Evolutionary conservation across 2,113 vertebrate species (phyloP), one percentile per base, ranked within the genome.

Genomic region (Pachycephala philippinensis): DNA sequence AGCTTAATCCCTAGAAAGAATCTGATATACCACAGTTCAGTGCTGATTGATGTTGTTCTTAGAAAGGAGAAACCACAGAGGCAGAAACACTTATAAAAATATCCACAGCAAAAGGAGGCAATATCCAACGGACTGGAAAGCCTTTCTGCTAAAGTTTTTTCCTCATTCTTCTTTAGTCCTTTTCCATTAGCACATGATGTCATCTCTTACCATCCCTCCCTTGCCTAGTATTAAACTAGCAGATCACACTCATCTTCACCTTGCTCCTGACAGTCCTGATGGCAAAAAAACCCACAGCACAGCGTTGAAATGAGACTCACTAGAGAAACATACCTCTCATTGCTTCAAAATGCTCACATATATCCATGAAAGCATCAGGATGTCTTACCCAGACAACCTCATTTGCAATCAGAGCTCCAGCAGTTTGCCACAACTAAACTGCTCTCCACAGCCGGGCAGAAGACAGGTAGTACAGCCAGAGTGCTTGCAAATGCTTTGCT

Each of bases 1-100:
- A 83, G 61, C 33, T 88, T 95, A 94, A 80, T 92, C 82, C 66
- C 54, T 85, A 53, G 92, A 88, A 97, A 92, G 70, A 94, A 69
- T 80, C 49, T 90, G 85, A 93, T 57, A 87, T 45, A 49, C 37
- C n/a, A 65, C 70, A 76, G 15, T 33, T 96, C 78, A 69, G 31
- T 39, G 30, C 49, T 90, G 82, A 44, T 63, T 95, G 70, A 92
- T 94, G 61, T 85, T 90, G 70, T 93, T 92, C 92, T 91, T 93
- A 87, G 78, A 94, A 93, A 93, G 74, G 63, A 95, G 37, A 90
- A 90, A 88, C 49, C 71, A 95, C 49, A 77, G 85, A 79, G 20
- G 24, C 59, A 90, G 66, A 74, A 96, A 61, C 53, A 60, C 33
- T 79, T 65, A 31, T 53, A 79, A 83, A 90, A 85, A 85, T 72